phyloP scores from a whole-genome alignment of 92 coral and sea anemone genomes.

The Porites lobata region DNA sequence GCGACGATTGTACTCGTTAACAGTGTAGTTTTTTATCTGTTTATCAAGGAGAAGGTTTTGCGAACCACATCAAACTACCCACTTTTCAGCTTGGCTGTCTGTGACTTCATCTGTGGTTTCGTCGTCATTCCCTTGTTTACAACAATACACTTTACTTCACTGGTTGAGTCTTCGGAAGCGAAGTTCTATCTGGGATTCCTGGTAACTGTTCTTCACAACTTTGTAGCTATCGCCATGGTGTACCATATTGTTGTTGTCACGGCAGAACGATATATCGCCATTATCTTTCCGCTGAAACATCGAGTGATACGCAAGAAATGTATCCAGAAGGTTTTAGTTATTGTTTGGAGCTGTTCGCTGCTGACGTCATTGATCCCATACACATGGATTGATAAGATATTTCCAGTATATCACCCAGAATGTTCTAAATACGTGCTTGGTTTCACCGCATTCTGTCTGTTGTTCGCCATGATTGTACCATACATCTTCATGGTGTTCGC shows the following conservation, averaged over 20 bases:
- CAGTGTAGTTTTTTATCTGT: conserved; percentile 35
- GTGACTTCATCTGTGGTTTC: conserved; percentile 26
- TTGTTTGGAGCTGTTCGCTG: conserved; percentile 32
- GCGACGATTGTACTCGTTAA: conserved; percentile 17
- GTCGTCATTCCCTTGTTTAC: conserved; percentile 29
- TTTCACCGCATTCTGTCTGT: conserved; percentile 25
- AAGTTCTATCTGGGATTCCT: conserved; percentile 38
- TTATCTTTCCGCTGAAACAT: conserved; percentile 45
- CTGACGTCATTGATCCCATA: conserved; percentile 20
- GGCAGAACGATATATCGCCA: conserved; percentile 47
- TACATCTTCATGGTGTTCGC: conserved; percentile 36
- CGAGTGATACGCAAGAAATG: conserved; percentile 13
- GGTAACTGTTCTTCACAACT: conserved; percentile 45
- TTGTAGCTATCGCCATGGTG: conserved; percentile 36
- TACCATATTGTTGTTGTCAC: conserved; percentile 46
- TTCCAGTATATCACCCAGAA: conserved; percentile 19
- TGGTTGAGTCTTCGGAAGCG: conserved; percentile 5
- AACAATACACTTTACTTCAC: neutral
- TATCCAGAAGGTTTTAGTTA: neutral
- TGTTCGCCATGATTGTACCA: conserved; percentile 34
- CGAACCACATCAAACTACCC: conserved; percentile 45
- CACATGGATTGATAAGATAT: conserved; percentile 28
- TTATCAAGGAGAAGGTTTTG: conserved; percentile 1
- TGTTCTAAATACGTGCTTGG: neutral
- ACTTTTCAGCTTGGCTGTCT: conserved; percentile 42